Conservation (phyloP, 2,113 vertebrate species). For the Stomatorhinus ivindoensis region DNA sequence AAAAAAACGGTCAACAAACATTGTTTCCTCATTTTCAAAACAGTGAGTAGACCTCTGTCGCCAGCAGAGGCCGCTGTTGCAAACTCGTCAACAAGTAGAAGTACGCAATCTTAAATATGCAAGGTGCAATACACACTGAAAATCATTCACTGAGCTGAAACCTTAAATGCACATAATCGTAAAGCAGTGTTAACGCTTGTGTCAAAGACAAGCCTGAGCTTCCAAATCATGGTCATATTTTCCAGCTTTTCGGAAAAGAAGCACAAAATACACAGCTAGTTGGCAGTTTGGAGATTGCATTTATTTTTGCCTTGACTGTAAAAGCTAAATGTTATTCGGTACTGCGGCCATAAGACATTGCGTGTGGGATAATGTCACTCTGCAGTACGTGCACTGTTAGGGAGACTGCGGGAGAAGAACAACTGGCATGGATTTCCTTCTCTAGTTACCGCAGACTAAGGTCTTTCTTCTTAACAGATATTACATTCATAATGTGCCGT, state of each 20-base stretch:
- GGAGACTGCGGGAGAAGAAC: not conserved
- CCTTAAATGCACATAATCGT: not conserved
- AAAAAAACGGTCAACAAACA: not conserved
- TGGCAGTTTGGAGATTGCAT: not conserved
- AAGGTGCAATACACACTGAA: not conserved
- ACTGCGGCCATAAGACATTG: not conserved
- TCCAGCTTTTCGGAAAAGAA: not conserved
- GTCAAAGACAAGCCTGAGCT: not conserved
- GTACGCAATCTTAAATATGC: not conserved
- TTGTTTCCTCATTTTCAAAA: not conserved
- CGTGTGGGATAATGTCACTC: not conserved
- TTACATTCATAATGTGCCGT: not conserved
- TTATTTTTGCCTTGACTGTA: not conserved
- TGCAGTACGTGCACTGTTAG: not conserved
- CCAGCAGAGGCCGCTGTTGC: not conserved
- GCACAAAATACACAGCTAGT: not conserved
- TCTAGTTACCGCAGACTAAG: not conserved
- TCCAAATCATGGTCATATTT: not conserved
- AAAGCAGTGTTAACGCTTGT: not conserved
- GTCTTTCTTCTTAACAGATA: not conserved
- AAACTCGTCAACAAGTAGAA: not conserved
- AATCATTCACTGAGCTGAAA: not conserved
- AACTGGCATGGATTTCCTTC: not conserved
- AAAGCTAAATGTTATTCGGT: not conserved
- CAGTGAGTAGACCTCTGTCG: not conserved